These are phyloP conservation scores for Lagenorhynchus albirostris DNA, from an alignment of 2,113 vertebrate species.

Conservation along the genomic window DNA sequence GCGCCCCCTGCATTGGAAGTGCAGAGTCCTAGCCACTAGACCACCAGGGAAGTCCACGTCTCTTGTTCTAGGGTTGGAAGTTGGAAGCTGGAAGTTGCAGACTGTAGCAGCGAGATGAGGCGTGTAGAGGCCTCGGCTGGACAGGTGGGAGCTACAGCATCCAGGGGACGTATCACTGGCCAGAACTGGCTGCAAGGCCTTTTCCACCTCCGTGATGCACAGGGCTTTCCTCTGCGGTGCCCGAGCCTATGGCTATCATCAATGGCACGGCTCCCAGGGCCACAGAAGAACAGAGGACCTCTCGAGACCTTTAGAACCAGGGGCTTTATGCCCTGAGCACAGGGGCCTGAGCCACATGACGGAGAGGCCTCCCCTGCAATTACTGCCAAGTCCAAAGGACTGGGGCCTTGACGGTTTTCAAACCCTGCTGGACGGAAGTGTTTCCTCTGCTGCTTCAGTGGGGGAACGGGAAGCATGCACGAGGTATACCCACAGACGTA, in stretches of 20 bases:
- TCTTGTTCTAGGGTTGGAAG: not conserved
- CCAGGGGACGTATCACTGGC: constrained; percentile 80
- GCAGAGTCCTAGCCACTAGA: no score
- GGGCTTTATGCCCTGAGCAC: no score
- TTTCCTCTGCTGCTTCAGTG: not conserved
- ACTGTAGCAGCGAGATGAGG: fast-evolving
- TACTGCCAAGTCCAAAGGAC: not conserved
- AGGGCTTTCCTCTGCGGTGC: constrained; percentile 83
- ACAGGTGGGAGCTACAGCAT: not conserved
- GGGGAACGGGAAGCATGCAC: fast-evolving
- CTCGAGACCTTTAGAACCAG: constrained; percentile 68
- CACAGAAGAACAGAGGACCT: constrained; percentile 58
- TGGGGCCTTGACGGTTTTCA: fast-evolving
- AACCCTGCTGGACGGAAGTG: fast-evolving
- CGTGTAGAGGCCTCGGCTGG: not conserved
- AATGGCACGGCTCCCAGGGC: constrained; percentile 59
- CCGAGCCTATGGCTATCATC: constrained; percentile 71
- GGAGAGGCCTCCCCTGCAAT: fast-evolving
- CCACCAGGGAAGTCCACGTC: no score
- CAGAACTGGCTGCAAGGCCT: constrained; percentile 83
- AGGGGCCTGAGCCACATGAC: not conserved
- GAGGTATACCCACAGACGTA: fast-evolving
- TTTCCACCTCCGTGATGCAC: constrained; percentile 86
- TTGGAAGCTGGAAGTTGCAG: not conserved
- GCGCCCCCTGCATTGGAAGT: no score